These are phyloP conservation scores for Drosophila anomelani DNA, from an alignment of 2,888 invertebrate genomes.

Conservation along the genomic window DNA sequence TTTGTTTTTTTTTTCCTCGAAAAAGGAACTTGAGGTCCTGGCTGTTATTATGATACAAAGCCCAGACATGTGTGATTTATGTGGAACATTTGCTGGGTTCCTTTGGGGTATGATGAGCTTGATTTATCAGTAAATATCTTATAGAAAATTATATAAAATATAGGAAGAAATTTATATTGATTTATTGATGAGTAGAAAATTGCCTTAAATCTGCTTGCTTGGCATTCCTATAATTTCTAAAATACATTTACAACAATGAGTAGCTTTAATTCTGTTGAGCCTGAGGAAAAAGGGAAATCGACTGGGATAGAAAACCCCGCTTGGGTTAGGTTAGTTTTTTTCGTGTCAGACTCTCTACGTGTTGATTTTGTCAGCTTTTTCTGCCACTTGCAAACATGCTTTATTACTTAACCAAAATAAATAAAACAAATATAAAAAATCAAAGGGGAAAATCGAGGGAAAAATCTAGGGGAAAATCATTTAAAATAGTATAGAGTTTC, in stretches of 20 bases:
- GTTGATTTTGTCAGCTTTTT: slow-evolving; percentile 63
- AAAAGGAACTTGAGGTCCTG: slow-evolving; percentile 9
- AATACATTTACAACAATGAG: too few species aligned
- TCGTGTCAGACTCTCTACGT: slow-evolving; percentile 55
- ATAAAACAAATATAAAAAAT: slow-evolving; percentile 4
- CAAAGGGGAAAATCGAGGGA: background rate
- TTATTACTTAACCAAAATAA: slow-evolving; percentile 48
- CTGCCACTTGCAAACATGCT: slow-evolving; percentile 25
- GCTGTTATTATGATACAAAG: slow-evolving; percentile 37
- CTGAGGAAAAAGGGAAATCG: background rate
- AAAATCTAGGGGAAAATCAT: slow-evolving; percentile 1
- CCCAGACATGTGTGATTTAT: slow-evolving; percentile 49
- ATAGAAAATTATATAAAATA: background rate
- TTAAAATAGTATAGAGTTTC: slow-evolving; percentile 4
- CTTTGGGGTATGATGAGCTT: slow-evolving; percentile 1
- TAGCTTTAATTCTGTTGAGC: background rate
- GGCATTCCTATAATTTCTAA: background rate
- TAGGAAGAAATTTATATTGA: background rate
- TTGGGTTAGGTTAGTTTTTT: slow-evolving; percentile 32
- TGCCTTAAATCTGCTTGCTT: background rate
- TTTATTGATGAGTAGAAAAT: background rate
- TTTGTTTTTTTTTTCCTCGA: background rate
- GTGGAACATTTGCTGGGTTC: slow-evolving; percentile 1
- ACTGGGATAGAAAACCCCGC: background rate
- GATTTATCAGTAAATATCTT: background rate